These are phyloP conservation scores for Calameuta pallipes DNA, from an alignment of 2,888 invertebrate species.

Conservation along the genomic window DNA sequence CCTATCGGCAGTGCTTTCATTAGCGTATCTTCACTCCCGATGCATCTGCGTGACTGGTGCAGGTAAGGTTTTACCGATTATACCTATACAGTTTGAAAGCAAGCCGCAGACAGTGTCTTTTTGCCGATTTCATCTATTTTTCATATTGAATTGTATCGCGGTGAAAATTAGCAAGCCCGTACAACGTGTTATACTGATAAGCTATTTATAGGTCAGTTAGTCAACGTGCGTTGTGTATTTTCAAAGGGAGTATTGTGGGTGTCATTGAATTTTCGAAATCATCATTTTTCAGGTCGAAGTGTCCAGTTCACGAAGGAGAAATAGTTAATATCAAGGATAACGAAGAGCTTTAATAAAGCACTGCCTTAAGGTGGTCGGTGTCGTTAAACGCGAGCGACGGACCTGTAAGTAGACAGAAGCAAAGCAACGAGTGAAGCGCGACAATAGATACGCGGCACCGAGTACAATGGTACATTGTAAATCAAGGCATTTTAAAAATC, in stretches of 20 bases:
- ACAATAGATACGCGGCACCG: conserved; percentile 54
- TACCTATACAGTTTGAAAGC: neutral
- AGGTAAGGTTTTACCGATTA: conserved; percentile 42
- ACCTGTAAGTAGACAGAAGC: conserved; percentile 12
- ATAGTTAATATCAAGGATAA: conserved; percentile 1
- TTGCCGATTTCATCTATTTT: neutral
- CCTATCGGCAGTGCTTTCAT: conserved; percentile 58
- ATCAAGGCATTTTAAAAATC: conserved; percentile 63
- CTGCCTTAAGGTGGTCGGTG: conserved; percentile 32
- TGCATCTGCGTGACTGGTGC: conserved; percentile 57
- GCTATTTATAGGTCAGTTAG: neutral
- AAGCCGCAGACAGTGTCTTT: neutral
- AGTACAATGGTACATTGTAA: conserved; percentile 60
- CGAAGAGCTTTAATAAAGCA: neutral
- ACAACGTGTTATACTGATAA: neutral
- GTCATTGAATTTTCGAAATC: neutral
- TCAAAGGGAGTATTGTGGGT: neutral
- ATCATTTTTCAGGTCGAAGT: neutral
- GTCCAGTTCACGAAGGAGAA: neutral
- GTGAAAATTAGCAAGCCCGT: neutral
- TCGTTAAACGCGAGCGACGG: conserved; percentile 18
- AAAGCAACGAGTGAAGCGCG: conserved; percentile 34
- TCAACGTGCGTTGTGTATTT: neutral
- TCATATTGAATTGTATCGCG: neutral
- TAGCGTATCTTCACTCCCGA: conserved; percentile 53